Evolutionary conservation across 2,888 invertebrate species (phyloP), one percentile per base, ranked within the genome.

Genomic region (Polymixis flavicincta): DNA sequence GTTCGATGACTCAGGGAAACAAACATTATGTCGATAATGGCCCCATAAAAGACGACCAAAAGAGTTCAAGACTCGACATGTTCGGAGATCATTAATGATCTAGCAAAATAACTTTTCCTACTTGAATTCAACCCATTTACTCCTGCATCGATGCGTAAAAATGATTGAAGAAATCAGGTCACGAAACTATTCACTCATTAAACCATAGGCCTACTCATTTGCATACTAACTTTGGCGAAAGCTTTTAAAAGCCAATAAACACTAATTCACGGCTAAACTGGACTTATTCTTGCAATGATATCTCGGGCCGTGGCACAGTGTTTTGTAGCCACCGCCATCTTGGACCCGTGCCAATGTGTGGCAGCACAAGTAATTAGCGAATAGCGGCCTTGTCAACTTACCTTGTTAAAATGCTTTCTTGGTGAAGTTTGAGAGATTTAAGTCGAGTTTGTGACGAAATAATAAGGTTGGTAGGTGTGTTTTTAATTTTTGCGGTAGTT

Each of bases 251-350:
- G 83, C 88, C 88, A 90, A 90, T 89, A 89, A 86, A 89, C 85
- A 88, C 88, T 91, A 92, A 92, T 92, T 92, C 90, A 90, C 89
- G 88, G 89, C 87, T 89, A 89, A 87, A 84, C 88, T 85, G 76
- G 85, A 91, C 88, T 92, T 92, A 92, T 92, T 92, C 87, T 89
- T 82, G 88, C 88, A 89, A 88, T 90, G 91, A 90, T 93, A 93
- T 90, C 91, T 90, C 89, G 89, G 89, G 89, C 89, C 85, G 89
- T 89, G 88, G 85, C 85, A 86, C 86, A 85, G 88, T 92, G 92
- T 91, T 92, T 92, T 91, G 92, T 92, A 87, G 88, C 87, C 87
- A 85, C 89, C 89, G 64, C 86, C 83, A 85, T 80, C 78, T 91
- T 93, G 93, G 93, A 90, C 75, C 74, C 37, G 76, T 87, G 92